A percentile compares a stretch with the other conserved stretches of the same genome.
phyloP scores from a whole-genome alignment of 2,888 invertebrate genomes.

The Anthophora plumipes region DNA sequence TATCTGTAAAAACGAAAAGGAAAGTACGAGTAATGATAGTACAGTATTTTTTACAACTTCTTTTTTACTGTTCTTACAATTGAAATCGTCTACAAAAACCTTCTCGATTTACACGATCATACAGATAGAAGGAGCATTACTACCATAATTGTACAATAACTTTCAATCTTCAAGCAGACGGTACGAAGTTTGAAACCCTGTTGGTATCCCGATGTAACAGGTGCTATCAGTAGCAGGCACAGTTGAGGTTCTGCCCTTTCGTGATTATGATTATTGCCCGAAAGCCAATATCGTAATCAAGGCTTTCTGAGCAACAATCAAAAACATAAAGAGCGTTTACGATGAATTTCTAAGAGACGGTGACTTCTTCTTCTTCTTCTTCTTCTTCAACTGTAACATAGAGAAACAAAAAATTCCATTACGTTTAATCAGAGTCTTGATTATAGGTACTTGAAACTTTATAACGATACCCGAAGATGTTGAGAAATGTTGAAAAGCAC shows the following conservation, averaged over 20 bases:
- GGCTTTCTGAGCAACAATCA: conserved; percentile 86
- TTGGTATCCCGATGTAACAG: conserved; percentile 22
- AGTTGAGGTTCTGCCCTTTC: conserved; percentile 76
- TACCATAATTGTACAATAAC: neutral
- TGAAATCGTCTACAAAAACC: neutral
- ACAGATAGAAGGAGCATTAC: too few relatives aligned
- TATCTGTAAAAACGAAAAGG: neutral
- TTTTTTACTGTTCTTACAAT: neutral
- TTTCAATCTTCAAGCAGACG: neutral
- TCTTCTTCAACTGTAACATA: conserved; percentile 6
- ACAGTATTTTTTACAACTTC: neutral
- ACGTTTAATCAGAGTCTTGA: neutral
- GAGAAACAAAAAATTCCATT: neutral
- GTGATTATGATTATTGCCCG: conserved; percentile 85
- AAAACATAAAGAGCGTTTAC: conserved; percentile 83
- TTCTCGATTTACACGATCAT: neutral
- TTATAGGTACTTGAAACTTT: neutral
- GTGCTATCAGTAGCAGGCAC: conserved; percentile 20
- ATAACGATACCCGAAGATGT: neutral
- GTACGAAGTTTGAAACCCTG: neutral
- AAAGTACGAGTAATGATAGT: neutral
- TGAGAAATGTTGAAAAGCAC: neutral
- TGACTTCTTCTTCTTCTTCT: neutral
- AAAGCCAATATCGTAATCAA: conserved; percentile 83
- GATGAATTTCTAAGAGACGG: neutral